These are phyloP conservation scores for Sycophila texana DNA, from an alignment of 2,888 invertebrate genomes.

Conservation along the genomic window DNA sequence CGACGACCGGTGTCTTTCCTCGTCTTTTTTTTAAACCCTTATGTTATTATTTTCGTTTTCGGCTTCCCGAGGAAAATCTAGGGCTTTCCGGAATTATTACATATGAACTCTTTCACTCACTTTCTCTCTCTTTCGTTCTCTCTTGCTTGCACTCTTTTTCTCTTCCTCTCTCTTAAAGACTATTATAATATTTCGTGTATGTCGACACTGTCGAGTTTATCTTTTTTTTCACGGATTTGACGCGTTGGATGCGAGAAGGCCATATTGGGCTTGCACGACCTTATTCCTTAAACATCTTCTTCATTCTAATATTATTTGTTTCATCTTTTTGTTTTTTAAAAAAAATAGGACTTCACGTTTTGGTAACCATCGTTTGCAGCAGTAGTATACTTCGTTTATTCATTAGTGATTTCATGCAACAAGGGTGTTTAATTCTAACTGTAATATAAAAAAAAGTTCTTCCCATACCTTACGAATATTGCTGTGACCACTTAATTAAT, in stretches of 20 bases:
- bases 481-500: slow-evolving; percentile 23
- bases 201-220: slow-evolving; percentile 45
- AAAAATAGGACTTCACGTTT: slow-evolving; percentile 44
- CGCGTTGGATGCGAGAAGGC: slow-evolving; percentile 54
- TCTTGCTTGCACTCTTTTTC: not conserved
- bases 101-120: slow-evolving; percentile 32
- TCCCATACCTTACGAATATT: slow-evolving; percentile 21
- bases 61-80: slow-evolving; percentile 36
- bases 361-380: slow-evolving; percentile 19
- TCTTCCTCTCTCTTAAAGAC: not conserved
- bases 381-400: slow-evolving; percentile 35
- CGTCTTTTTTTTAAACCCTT: slow-evolving; percentile 15
- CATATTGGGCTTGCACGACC: slow-evolving; percentile 45
- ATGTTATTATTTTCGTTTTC: not conserved
- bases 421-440: slow-evolving; percentile 27
- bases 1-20: slow-evolving; percentile 43
- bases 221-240: slow-evolving; percentile 30
- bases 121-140: slow-evolving; percentile 4
- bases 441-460: slow-evolving; percentile 32
- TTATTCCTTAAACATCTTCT: slow-evolving; percentile 49
- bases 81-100: slow-evolving; percentile 34
- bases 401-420: slow-evolving; percentile 23
- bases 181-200: slow-evolving; percentile 44
- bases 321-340: slow-evolving; percentile 16
- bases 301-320: slow-evolving; percentile 7